Conservation (phyloP, 2,888 invertebrate species). For the Tenthredo distinguenda region DNA sequence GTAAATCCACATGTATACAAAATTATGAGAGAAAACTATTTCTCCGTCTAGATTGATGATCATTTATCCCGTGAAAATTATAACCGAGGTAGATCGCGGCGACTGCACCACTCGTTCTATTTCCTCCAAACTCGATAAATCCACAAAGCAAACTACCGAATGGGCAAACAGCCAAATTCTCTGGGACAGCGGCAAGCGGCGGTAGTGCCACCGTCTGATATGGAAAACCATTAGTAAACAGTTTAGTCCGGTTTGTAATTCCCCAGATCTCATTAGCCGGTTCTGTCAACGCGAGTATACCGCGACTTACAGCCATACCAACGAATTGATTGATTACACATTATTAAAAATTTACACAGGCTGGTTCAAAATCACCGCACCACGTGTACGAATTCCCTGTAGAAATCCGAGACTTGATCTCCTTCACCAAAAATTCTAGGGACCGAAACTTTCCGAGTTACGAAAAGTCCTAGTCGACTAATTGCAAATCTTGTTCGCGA, state of each 20-base stretch:
- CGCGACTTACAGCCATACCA: not conserved
- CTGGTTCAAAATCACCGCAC: not conserved
- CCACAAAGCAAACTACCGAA: conserved; percentile 27
- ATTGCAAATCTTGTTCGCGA: too few relatives aligned
- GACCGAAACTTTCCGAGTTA: too few relatives aligned
- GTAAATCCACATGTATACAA: not conserved
- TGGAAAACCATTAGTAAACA: conserved; percentile 46
- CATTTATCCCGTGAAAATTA: not conserved
- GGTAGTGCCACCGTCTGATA: not conserved
- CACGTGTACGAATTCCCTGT: too few relatives aligned
- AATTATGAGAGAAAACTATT: not conserved
- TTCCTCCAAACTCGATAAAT: conserved; percentile 37
- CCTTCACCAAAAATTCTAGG: too few relatives aligned
- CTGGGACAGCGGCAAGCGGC: not conserved
- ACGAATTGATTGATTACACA: conserved; percentile 7
- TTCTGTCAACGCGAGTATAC: conserved; percentile 14
- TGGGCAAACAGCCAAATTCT: conserved; percentile 38
- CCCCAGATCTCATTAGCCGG: conserved; percentile 17
- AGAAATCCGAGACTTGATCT: too few relatives aligned
- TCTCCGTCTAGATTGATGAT: not conserved
- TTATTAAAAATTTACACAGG: not conserved
- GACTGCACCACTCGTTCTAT: conserved; percentile 27
- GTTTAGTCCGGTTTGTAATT: conserved; percentile 28
- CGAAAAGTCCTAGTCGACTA: too few relatives aligned
- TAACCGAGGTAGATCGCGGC: not conserved